Conservation (phyloP, 2,797 vertebrate species). For the Notamacropus eugenii region DNA sequence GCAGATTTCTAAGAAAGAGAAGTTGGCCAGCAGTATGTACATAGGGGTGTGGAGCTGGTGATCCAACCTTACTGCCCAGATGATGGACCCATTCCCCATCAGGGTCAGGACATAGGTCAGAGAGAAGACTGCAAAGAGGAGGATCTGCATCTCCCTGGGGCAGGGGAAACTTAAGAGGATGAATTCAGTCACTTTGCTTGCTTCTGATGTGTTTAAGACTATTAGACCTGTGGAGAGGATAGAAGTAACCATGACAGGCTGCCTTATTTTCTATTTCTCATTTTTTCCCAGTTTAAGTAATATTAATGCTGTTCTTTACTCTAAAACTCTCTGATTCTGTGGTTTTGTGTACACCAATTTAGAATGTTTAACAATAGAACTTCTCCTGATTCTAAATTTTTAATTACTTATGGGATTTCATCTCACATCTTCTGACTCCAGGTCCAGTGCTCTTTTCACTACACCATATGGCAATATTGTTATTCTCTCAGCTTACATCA, state of each 20-base stretch:
- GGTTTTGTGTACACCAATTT: background rate
- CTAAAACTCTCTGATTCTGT: background rate
- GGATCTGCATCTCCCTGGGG: slow-evolving; percentile 30
- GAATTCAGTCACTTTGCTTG: slow-evolving; percentile 51
- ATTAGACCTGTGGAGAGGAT: background rate
- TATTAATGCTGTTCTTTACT: background rate
- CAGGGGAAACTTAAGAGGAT: slow-evolving; percentile 56
- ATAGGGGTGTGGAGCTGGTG: slow-evolving; percentile 50
- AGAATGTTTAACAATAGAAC: background rate
- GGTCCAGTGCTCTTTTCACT: background rate
- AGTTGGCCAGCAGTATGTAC: slow-evolving; percentile 62
- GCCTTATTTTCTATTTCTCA: background rate
- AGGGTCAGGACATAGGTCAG: slow-evolving; percentile 57
- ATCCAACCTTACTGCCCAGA: slow-evolving; percentile 60
- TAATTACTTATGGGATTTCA: background rate
- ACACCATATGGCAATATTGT: background rate
- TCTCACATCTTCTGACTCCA: background rate
- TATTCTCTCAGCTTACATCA: background rate
- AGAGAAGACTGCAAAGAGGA: slow-evolving; percentile 32
- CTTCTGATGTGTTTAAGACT: slow-evolving; percentile 40
- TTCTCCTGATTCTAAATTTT: background rate
- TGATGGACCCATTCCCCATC: slow-evolving; percentile 44
- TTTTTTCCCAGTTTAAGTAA: background rate
- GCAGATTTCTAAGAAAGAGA: slow-evolving; percentile 63
- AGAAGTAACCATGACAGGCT: background rate